Conservation (phyloP, 2,797 vertebrate genomes). For the Gephyroberyx darwinii region DNA sequence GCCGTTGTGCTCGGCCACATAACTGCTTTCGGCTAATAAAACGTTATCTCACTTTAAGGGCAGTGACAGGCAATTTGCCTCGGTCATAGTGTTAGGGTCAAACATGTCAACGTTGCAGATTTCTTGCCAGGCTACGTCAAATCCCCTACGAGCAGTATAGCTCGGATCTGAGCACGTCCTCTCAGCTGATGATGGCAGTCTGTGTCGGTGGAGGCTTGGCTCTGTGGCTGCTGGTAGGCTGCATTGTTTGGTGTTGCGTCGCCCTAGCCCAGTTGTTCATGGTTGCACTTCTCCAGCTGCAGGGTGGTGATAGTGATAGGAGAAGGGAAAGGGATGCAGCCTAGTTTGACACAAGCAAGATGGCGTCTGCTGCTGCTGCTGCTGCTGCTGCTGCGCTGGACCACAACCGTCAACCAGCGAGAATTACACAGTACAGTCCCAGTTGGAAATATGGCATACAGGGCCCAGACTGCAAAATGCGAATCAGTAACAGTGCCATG, state of each 20-base stretch:
- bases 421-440: slow-evolving; percentile 13
- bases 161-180: neutral
- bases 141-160: too few relatives aligned
- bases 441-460: slow-evolving; percentile 30
- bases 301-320: slow-evolving; percentile 49
- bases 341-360: slow-evolving; percentile 71
- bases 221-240: neutral
- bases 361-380: slow-evolving; percentile 68
- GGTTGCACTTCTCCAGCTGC: slow-evolving; percentile 30
- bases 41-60: neutral
- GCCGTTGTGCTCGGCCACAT: neutral
- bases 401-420: slow-evolving; percentile 11
- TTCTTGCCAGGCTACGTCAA: neutral
- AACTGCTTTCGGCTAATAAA: neutral
- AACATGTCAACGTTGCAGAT: neutral
- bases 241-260: slow-evolving; percentile 1
- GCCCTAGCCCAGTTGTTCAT: slow-evolving; percentile 8
- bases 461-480: neutral
- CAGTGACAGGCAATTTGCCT: neutral
- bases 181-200: neutral
- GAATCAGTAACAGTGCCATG: too few relatives aligned
- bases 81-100: neutral
- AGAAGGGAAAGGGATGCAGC: slow-evolving; percentile 57
- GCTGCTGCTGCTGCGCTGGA: slow-evolving; percentile 37
- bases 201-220: neutral